These are phyloP conservation scores for Tigriopus japonicus DNA, from an alignment of 1,140 invertebrate species.

Conservation along the genomic window DNA sequence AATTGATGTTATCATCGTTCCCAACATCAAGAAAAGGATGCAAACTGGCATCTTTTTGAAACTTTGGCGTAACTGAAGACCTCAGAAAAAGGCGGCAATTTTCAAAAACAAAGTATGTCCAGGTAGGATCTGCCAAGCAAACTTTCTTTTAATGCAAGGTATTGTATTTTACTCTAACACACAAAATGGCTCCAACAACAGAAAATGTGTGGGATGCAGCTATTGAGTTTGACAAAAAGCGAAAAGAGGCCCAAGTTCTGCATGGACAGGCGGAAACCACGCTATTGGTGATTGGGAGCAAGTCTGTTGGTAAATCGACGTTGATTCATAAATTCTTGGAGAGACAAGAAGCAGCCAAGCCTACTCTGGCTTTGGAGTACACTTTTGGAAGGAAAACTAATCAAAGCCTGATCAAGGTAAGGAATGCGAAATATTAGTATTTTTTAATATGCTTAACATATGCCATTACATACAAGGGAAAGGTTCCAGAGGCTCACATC, in stretches of 20 bases:
- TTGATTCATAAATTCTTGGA: slow-evolving; percentile 61
- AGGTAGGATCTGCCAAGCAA: no score
- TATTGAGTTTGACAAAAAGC: not conserved
- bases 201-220: not conserved
- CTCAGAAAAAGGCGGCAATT: no score
- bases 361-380: slow-evolving; percentile 66
- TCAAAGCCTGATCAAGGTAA: slow-evolving; percentile 38
- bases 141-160: no score
- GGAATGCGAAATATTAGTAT: slow-evolving; percentile 8
- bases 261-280: slow-evolving; percentile 20
- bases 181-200: not conserved
- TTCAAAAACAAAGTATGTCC: no score
- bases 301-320: slow-evolving; percentile 46
- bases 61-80: no score
- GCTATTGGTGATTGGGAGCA: slow-evolving; percentile 22
- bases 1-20: no score
- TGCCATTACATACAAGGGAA: no score
- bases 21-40: no score
- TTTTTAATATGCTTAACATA: not conserved
- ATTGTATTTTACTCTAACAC: no score
- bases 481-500: no score
- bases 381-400: slow-evolving; percentile 56
- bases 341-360: slow-evolving; percentile 42
- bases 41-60: no score
- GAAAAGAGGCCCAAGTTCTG: not conserved